Evolutionary conservation across 2,113 vertebrate species (phyloP).

Genomic region (Phyllopteryx taeniolatus): DNA sequence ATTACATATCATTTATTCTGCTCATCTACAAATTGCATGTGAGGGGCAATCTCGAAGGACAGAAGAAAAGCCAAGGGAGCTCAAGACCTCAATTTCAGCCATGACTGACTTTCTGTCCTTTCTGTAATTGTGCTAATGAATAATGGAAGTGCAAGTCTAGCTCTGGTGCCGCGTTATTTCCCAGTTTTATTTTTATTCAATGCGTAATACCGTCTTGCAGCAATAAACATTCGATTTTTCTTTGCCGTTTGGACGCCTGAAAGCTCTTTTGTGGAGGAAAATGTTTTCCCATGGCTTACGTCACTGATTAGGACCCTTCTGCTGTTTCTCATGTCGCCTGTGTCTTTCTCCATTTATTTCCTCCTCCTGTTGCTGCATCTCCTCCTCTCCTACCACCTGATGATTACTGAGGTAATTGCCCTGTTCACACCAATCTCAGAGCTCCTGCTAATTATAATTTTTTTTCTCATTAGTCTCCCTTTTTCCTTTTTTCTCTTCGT

Average conservation of each 20-base stretch:
- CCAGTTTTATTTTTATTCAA: background rate
- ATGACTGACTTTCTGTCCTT: constrained; percentile 3
- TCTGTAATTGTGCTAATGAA: constrained; percentile 4
- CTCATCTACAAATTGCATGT: background rate
- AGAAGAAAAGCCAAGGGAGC: background rate
- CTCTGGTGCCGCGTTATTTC: background rate
- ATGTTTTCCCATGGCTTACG: background rate
- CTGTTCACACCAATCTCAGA: constrained; percentile 47
- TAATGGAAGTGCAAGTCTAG: background rate
- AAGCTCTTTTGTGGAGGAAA: background rate
- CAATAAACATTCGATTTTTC: background rate
- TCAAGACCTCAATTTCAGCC: constrained; percentile 5
- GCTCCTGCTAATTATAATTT: constrained; percentile 61
- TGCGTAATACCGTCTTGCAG: no score
- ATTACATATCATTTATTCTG: background rate
- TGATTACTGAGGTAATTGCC: constrained; percentile 67
- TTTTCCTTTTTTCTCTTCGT: constrained; percentile 9
- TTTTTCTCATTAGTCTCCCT: constrained; percentile 19
- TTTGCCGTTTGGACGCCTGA: background rate
- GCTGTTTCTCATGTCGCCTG: background rate
- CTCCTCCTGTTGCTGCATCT: constrained; percentile 19
- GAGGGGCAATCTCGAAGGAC: background rate
- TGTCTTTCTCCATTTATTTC: background rate
- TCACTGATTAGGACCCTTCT: constrained; percentile 1
- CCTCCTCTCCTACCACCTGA: constrained; percentile 47